Evolutionary conservation across 2,888 invertebrate genomes (phyloP), one percentile per base, ranked within the genome.

Genomic region (Rhagium mordax): DNA sequence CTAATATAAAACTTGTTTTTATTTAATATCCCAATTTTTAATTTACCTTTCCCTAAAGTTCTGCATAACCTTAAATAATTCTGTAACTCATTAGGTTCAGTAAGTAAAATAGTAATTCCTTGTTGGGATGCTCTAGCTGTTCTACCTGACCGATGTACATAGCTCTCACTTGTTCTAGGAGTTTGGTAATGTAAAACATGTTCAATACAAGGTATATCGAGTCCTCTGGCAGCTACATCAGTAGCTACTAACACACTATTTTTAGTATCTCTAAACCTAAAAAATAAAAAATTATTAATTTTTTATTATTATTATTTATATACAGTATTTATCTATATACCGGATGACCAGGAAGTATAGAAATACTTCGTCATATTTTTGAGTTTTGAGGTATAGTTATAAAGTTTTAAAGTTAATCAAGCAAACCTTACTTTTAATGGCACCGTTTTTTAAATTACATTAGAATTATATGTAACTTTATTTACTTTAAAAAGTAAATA

Each of bases 131-230:
- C 98, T 65, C 99, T 90, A 0, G 99, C 99, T 0, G 99, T 99
- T 69, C 99, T 91, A 0, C 99, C 99, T 84, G 98, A 98, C 74
- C 99, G 91, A 86, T 99, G 99, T 0, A 99, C 94, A 87, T 99
- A 99, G 85, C 95, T 94, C 94, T 99, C 98, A 7, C 96, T 95
- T 0, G 98, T 98, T 81, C 95, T 92, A 0, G 98, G 98, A 47
- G 98, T 97, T 79, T 91, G 98, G 88, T 98, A 99, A 87, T 99
- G 99, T 75, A 99, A 91, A 1, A 99, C 98, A 88, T 98, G 97
- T 79, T 98, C 93, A 1, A 99, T 94, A 81, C 93, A 91, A 0
- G 97, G 96, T 81, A 99, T 98, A 89, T 99, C 99, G 55, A 99
- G 89, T 0, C 99, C 99, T 71, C 99, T 91, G 0, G 99, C 98